Conservation (phyloP, 2,888 invertebrate genomes). For the Megaustenia siamemsis region DNA sequence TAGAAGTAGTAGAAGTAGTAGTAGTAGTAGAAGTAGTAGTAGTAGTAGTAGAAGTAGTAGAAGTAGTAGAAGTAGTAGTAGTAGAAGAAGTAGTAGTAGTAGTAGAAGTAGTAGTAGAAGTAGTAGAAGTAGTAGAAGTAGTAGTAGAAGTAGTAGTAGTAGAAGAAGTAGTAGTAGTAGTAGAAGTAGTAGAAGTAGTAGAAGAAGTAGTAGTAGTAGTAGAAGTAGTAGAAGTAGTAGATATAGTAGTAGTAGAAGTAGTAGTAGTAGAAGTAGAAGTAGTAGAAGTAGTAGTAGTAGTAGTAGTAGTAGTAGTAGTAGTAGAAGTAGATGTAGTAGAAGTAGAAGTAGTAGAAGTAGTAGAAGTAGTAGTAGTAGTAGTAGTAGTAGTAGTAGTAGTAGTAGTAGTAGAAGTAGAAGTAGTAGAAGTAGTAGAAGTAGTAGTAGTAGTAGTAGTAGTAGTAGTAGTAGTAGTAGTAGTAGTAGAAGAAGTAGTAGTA, state of each 20-base stretch:
- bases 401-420: background rate
- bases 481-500: background rate
- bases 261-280: background rate
- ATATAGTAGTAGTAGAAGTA: background rate
- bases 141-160: too few relatives aligned
- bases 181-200: conserved; percentile 7
- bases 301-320: background rate
- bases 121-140: too few relatives aligned
- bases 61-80: background rate
- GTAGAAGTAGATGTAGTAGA: background rate
- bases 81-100: background rate
- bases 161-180: too few relatives aligned
- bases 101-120: conserved; percentile 3
- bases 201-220: background rate
- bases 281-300: background rate
- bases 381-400: too few relatives aligned
- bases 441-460: background rate
- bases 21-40: too few relatives aligned
- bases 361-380: too few relatives aligned
- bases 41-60: too few relatives aligned
- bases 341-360: background rate
- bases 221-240: background rate
- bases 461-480: background rate
- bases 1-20: too few relatives aligned
- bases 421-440: conserved; percentile 9